A percentile compares a stretch with the other conserved stretches of the same genome.
Evolutionary conservation across 2,888 invertebrate genomes (phyloP).

Genomic region (Synergus laeviventris): DNA sequence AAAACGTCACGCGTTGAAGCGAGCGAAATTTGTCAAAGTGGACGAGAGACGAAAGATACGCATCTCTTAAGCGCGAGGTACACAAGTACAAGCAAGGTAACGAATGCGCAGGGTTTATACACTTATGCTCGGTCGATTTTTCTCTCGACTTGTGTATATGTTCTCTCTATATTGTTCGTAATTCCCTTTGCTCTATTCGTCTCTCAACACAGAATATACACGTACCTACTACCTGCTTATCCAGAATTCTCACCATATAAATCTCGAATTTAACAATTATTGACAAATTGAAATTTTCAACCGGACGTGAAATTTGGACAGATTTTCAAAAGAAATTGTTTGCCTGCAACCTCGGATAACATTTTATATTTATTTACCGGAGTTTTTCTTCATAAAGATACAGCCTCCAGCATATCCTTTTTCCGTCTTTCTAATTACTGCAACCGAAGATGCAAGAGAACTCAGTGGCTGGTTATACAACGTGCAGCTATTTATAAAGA

Average conservation of each 20-base stretch:
- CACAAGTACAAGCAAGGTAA: slow-evolving; percentile 39
- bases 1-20: neutral
- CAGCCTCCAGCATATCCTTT: neutral
- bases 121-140: slow-evolving; percentile 41
- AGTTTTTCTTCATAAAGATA: neutral
- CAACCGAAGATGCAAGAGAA: slow-evolving; percentile 29
- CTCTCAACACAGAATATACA: neutral
- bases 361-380: neutral
- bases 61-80: slow-evolving; percentile 37
- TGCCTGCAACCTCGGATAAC: neutral
- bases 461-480: slow-evolving; percentile 32
- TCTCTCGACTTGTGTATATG: slow-evolving; percentile 2
- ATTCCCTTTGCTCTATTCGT: neutral
- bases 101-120: neutral
- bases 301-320: too few species aligned
- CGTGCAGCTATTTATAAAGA: slow-evolving; percentile 30
- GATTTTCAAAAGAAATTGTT: too few species aligned
- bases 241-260: too few species aligned
- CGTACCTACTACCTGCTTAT: neutral
- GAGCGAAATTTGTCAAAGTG: slow-evolving; percentile 22
- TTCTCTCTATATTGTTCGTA: neutral
- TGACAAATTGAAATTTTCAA: too few species aligned
- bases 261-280: too few species aligned
- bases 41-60: slow-evolving; percentile 13
- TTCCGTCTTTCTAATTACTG: slow-evolving; percentile 25